Evolutionary conservation across 2,113 vertebrate species (phyloP).

Genomic region (Laticauda colubrina): DNA sequence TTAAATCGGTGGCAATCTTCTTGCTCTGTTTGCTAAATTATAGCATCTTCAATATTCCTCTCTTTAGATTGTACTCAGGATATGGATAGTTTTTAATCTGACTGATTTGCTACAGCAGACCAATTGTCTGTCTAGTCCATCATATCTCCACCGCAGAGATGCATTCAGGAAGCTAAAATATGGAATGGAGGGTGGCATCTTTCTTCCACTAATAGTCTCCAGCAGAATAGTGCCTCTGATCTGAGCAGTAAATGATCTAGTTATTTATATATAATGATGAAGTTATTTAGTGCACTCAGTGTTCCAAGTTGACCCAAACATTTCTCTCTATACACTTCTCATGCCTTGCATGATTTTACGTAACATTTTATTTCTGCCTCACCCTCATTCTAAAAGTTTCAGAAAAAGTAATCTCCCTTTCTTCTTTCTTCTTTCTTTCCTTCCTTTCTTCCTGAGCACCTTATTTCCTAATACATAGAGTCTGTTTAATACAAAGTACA

Average conservation of each 20-base stretch:
- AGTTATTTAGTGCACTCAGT: not conserved
- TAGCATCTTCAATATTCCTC: not conserved
- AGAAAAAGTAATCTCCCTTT: too few species aligned
- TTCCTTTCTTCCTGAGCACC: not conserved
- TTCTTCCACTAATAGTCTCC: not conserved
- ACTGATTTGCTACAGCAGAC: not conserved
- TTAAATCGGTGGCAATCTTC: not conserved
- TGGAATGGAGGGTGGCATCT: not conserved
- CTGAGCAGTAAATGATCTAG: not conserved
- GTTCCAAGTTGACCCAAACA: not conserved
- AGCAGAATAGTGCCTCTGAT: not conserved
- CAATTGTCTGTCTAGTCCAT: not conserved
- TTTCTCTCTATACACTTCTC: not conserved
- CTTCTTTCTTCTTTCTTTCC: not conserved
- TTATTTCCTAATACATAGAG: not conserved
- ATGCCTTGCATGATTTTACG: too few species aligned
- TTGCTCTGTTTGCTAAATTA: not conserved
- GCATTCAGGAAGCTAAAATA: not conserved
- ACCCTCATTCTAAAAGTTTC: too few species aligned
- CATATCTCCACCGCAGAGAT: not conserved
- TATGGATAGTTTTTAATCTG: not conserved
- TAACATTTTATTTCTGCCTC: too few species aligned
- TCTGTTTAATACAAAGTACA: not conserved
- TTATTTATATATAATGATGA: too few species aligned
- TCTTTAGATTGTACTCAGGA: not conserved